Percentiles rank a stretch among this genome's conserved stretches.
phyloP scores from a whole-genome alignment of 1,140 invertebrate genomes.

The Cardiocondyla obscurior region DNA sequence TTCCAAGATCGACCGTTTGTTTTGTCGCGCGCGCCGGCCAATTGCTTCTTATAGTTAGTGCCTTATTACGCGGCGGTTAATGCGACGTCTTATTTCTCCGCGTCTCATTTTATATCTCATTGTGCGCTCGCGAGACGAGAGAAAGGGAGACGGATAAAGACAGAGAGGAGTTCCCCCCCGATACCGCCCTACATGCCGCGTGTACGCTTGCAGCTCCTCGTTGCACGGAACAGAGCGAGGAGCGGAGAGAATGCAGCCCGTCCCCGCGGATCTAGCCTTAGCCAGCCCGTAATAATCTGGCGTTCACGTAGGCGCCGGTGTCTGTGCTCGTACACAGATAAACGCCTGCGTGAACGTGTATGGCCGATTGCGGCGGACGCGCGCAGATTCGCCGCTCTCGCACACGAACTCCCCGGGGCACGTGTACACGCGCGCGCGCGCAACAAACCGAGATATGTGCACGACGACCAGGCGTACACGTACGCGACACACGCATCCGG shows the following conservation, averaged over 20 bases:
- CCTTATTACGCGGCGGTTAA: slow-evolving; percentile 32
- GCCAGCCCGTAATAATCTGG: slow-evolving; percentile 68
- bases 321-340: slow-evolving; percentile 3
- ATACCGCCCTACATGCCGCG: slow-evolving; percentile 11
- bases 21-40: not conserved
- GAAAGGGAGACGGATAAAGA: not conserved
- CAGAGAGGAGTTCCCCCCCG: not conserved
- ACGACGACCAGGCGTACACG: not conserved
- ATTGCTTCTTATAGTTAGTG: slow-evolving; percentile 46
- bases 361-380: too few species aligned
- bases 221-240: slow-evolving; percentile 3
- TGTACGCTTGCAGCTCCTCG: not conserved
- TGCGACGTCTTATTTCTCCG: slow-evolving; percentile 31
- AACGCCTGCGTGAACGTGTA: not conserved
- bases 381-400: not conserved
- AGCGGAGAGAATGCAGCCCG: slow-evolving; percentile 18
- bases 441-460: not conserved
- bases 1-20: not conserved
- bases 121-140: not conserved
- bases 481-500: slow-evolving; percentile 26
- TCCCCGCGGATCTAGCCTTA: slow-evolving; percentile 37
- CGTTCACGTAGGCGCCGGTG: slow-evolving; percentile 12
- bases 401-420: not conserved
- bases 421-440: slow-evolving; percentile 14
- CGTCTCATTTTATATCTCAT: slow-evolving; percentile 41